These are phyloP conservation scores for Pelecanus crispus DNA, from an alignment of 2,113 vertebrate genomes.

Conservation along the genomic window DNA sequence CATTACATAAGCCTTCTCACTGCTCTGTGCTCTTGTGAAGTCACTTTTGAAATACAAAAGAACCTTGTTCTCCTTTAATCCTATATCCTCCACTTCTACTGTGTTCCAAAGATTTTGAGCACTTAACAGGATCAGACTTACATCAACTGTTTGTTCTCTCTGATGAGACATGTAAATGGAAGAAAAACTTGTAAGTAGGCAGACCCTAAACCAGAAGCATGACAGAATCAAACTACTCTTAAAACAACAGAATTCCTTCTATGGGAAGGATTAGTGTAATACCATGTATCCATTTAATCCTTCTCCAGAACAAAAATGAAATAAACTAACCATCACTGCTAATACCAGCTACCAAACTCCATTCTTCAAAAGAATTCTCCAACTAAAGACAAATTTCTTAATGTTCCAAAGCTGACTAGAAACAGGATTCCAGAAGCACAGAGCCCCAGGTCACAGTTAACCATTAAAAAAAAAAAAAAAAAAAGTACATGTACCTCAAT, in stretches of 20 bases:
- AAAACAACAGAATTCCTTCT: neutral
- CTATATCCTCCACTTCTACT: neutral
- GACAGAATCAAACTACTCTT: neutral
- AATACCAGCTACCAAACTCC: neutral
- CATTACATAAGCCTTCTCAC: neutral
- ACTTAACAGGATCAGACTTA: neutral
- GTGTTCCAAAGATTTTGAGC: neutral
- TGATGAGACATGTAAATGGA: neutral
- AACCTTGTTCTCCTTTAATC: neutral
- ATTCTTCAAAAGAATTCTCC: neutral
- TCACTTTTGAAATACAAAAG: neutral
- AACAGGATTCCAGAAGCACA: neutral
- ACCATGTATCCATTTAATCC: neutral
- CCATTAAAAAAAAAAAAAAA: neutral
- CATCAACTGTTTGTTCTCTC: neutral
- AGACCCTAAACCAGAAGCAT: neutral
- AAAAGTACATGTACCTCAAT: conserved; percentile 72
- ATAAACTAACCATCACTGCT: neutral
- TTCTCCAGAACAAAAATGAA: neutral
- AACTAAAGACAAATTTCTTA: neutral
- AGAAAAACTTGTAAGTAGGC: neutral
- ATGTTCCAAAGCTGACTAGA: neutral
- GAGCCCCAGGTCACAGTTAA: neutral
- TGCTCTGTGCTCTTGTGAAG: neutral
- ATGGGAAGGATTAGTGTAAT: neutral